Evolutionary conservation across 2,113 vertebrate genomes (phyloP).

Genomic region (Anseranas semipalmata): DNA sequence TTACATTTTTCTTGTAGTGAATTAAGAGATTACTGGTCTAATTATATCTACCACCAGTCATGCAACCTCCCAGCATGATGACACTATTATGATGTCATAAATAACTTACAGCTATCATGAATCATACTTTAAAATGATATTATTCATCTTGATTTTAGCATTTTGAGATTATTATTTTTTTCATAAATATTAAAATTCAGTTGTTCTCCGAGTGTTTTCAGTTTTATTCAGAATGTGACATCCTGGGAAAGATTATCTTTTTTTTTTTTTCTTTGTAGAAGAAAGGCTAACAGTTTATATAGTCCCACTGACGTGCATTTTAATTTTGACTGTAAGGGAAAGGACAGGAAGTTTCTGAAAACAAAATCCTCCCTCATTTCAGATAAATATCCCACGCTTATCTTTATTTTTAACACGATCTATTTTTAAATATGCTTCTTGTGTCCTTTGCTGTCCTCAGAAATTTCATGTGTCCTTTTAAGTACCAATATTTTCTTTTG

Average conservation of each 20-base stretch:
- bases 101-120: neutral
- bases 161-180: neutral
- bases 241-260: neutral
- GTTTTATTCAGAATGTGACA: neutral
- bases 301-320: neutral
- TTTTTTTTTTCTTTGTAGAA: neutral
- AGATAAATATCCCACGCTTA: constrained; percentile 49
- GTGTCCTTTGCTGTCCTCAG: constrained; percentile 38
- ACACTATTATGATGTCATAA: neutral
- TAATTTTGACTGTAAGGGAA: neutral
- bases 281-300: neutral
- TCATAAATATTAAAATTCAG: neutral
- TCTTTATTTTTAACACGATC: constrained; percentile 46
- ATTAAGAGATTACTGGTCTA: constrained; percentile 7
- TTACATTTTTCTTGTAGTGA: neutral
- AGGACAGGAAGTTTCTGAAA: constrained; percentile 31
- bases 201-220: neutral
- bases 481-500: neutral
- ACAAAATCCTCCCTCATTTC: neutral
- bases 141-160: neutral
- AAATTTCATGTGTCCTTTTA: constrained; percentile 18
- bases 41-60: neutral
- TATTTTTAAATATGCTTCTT: constrained; percentile 44
- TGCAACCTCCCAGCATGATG: neutral
- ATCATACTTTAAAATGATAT: neutral